Evolutionary conservation across 2,797 vertebrate genomes (phyloP).

Genomic region (Acropternis orthonyx): DNA sequence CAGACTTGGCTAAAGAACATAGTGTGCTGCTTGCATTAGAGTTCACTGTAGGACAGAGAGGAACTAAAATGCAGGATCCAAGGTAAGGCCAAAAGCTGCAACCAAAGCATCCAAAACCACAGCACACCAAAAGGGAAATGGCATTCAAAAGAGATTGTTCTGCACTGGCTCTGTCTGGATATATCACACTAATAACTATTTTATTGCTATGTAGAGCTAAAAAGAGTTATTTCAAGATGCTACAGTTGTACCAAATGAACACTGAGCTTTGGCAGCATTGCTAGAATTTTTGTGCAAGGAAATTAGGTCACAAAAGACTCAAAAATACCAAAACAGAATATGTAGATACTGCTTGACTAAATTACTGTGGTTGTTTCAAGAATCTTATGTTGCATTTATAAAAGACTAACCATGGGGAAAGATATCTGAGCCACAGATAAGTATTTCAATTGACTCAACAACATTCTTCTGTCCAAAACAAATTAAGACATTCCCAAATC

Average conservation of each 20-base stretch:
- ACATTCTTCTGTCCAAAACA: neutral
- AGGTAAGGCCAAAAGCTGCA: neutral
- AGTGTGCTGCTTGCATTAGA: neutral
- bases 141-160: neutral
- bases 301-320: neutral
- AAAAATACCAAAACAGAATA: neutral
- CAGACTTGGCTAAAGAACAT: neutral
- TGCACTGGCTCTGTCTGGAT: neutral
- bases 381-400: neutral
- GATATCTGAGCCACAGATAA: neutral
- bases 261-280: neutral
- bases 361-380: neutral
- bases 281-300: neutral
- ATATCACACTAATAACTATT: neutral
- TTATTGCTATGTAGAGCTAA: neutral
- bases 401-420: neutral
- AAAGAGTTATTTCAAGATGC: neutral
- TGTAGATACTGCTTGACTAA: neutral
- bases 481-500: no score
- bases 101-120: neutral
- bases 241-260: neutral
- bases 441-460: neutral
- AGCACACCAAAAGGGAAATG: neutral
- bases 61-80: neutral
- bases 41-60: neutral